Percentiles rank a stretch among this genome's conserved stretches.
phyloP scores from a whole-genome alignment of 30 jellyfish, hydroid and myxozoan species.

The Cassiopea xamachana region DNA sequence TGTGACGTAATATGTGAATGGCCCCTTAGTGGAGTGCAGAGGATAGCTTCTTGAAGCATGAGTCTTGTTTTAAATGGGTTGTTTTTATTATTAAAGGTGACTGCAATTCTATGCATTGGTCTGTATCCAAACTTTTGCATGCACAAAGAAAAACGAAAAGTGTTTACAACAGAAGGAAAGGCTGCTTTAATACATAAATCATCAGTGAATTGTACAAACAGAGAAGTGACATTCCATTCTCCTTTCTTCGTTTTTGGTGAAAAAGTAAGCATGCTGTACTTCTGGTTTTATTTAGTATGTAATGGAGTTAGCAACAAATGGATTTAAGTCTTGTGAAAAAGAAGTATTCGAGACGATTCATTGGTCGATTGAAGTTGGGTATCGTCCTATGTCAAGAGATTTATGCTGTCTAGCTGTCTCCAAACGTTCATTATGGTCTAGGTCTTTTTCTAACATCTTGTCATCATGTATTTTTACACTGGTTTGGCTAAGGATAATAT shows the following conservation, averaged over 20 bases:
- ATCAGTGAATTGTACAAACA: constrained; percentile 92
- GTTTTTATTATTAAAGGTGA: constrained; percentile 62
- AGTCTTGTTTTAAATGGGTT: background rate
- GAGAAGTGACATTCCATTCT: constrained; percentile 85
- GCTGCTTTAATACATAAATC: constrained; percentile 94
- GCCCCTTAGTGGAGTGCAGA: too few relatives aligned
- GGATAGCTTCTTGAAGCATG: too few relatives aligned
- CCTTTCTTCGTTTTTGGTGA: constrained; percentile 98
- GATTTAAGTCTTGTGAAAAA: too few relatives aligned
- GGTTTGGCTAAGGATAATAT: too few relatives aligned
- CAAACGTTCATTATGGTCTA: too few relatives aligned
- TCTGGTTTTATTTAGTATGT: background rate
- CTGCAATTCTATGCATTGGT: constrained; percentile 90
- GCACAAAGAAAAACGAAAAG: constrained; percentile 96
- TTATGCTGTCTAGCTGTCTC: too few relatives aligned
- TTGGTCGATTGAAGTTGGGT: too few relatives aligned
- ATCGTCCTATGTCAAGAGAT: too few relatives aligned
- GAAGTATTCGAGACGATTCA: too few relatives aligned
- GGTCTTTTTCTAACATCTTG: too few relatives aligned
- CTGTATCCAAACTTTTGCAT: constrained; percentile 95
- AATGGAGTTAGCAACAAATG: background rate
- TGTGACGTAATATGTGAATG: too few relatives aligned
- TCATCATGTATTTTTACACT: too few relatives aligned
- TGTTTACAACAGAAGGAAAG: constrained; percentile 95
- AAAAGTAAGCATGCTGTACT: constrained; percentile 67